These are phyloP conservation scores for Oasisia sp. DNA, from an alignment of 2,888 invertebrate genomes.

Conservation along the genomic window DNA sequence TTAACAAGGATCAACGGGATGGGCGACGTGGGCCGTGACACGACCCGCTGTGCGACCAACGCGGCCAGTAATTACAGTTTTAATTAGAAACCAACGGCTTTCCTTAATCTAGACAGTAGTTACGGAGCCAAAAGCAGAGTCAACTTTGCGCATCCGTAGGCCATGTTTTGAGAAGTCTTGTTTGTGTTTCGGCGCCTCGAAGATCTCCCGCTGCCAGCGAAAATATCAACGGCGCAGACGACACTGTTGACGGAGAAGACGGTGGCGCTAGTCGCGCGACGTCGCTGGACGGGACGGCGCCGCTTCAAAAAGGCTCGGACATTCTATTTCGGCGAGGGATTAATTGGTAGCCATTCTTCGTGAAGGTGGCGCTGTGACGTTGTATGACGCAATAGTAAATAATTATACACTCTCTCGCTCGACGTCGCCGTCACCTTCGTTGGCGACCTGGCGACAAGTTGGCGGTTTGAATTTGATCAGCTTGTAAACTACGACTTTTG, in stretches of 20 bases:
- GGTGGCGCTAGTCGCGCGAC: background rate
- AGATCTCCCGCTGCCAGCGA: background rate
- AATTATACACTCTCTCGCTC: conserved; percentile 17
- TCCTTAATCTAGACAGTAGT: conserved; percentile 6
- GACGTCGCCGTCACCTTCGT: background rate
- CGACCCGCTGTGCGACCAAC: background rate
- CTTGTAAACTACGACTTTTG: background rate
- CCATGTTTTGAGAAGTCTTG: background rate
- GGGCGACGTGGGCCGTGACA: background rate
- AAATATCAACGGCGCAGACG: background rate
- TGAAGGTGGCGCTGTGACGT: background rate
- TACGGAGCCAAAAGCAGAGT: background rate
- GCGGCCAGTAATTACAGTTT: conserved; percentile 3
- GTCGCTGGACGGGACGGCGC: background rate
- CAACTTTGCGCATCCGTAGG: background rate
- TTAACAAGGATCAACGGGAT: background rate
- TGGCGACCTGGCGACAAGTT: background rate
- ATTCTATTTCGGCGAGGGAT: background rate
- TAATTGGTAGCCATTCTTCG: background rate
- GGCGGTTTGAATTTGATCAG: conserved; percentile 6
- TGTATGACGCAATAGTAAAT: background rate
- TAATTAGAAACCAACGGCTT: conserved; percentile 1
- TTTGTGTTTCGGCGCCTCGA: background rate
- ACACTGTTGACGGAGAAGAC: background rate
- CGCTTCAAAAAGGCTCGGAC: background rate